These are phyloP conservation scores for Epinephelus cyanopodus DNA, from an alignment of 2,113 vertebrate species.

Conservation along the genomic window DNA sequence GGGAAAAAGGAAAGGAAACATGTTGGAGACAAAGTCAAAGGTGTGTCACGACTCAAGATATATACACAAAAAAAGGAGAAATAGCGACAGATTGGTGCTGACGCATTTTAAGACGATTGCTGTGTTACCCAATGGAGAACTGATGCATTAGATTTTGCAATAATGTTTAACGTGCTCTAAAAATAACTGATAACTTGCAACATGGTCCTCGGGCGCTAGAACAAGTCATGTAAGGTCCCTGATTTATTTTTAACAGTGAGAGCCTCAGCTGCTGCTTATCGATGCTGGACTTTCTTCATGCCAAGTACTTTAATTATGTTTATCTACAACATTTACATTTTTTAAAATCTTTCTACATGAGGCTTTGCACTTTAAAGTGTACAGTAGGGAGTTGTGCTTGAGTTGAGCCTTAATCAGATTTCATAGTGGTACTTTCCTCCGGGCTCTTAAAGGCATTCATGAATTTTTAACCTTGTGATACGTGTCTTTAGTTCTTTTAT, in stretches of 20 bases:
- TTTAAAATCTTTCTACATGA: neutral
- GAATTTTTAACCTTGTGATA: conserved; percentile 39
- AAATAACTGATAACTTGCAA: conserved; percentile 38
- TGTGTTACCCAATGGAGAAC: conserved; percentile 19
- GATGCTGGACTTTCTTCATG: neutral
- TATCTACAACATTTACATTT: neutral
- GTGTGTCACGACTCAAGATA: conserved; percentile 4
- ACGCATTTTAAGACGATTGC: conserved; percentile 7
- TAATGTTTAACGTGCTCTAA: conserved; percentile 33
- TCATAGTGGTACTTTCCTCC: neutral
- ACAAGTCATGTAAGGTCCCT: conserved; percentile 9
- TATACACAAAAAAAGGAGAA: neutral
- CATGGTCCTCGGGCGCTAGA: neutral
- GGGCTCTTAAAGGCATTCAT: conserved; percentile 23
- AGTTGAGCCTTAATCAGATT: conserved; percentile 4
- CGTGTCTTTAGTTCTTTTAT: conserved; percentile 9
- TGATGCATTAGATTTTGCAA: conserved; percentile 8
- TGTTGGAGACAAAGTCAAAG: conserved; percentile 35
- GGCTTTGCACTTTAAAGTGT: neutral
- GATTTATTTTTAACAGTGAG: conserved; percentile 7
- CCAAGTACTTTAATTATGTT: neutral
- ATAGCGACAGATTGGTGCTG: neutral
- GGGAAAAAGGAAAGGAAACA: neutral
- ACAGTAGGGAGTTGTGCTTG: neutral
- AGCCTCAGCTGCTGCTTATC: too few relatives aligned